Conservation (phyloP, 1,140 invertebrate species). For the Trachymyrmex septentrionalis region DNA sequence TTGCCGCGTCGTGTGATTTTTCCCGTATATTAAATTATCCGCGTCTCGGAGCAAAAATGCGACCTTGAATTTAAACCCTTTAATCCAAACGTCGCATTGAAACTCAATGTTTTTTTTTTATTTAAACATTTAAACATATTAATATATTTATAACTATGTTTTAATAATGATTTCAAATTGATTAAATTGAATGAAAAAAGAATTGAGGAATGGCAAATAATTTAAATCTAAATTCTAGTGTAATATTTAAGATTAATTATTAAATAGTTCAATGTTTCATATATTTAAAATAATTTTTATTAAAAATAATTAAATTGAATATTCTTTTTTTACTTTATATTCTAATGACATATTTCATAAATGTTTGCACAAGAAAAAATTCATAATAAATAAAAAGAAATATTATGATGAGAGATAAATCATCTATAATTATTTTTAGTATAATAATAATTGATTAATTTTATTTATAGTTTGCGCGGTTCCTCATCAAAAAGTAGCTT, state of each 20-base stretch:
- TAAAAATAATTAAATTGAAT: conserved; percentile 1
- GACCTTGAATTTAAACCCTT: background rate
- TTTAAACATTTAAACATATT: background rate
- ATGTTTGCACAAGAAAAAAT: background rate
- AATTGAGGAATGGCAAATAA: background rate
- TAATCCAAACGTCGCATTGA: background rate
- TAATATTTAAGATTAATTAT: background rate
- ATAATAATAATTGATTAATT: background rate
- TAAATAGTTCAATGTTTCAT: background rate
- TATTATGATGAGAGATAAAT: background rate
- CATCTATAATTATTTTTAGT: background rate
- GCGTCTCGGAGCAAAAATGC: background rate
- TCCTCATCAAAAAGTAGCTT: background rate
- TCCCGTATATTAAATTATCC: conserved; percentile 47
- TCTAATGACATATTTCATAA: background rate
- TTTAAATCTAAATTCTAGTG: background rate
- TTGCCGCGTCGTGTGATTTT: conserved; percentile 40
- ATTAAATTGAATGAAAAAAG: background rate
- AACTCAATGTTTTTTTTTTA: background rate
- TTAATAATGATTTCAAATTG: background rate
- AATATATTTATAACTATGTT: background rate
- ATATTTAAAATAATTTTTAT: background rate
- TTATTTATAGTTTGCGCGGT: background rate
- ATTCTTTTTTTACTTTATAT: background rate
- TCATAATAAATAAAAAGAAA: background rate